Evolutionary conservation across 2,113 vertebrate species (phyloP), one percentile per base, ranked within the genome.

Genomic region (Anthoscopus minutus): DNA sequence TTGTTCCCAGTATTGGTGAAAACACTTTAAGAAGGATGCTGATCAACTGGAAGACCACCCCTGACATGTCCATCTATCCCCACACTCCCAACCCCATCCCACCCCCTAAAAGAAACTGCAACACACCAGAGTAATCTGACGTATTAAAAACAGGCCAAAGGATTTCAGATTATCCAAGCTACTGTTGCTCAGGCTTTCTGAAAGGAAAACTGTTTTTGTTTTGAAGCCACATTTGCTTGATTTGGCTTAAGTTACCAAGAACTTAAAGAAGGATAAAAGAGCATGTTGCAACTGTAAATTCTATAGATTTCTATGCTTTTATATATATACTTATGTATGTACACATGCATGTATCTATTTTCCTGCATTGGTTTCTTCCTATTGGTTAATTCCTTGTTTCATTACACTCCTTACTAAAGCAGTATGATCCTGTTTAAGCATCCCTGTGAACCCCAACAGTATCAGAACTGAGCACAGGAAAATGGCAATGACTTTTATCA

Each of bases 1-100:
- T 3, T 64, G 54, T 28, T 93, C 48, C 74, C 69, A 81, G n/a
- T 33, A 45, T 4, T 40, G 45, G 38, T 37, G 53, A 48, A 20
- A 71, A 71, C 17, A 56, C n/a, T 79, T 79, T 22, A 51, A 72
- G 62, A 85, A 80, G 22, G 45, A 72, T 72, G 66, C 19, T 53
- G 58, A 80, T n/a, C 72, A 86, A 92, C 47, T 67, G 37, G 10
- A 82, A 65, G 9, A 67, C 13, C 23, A 16, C 4, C 2, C 33
- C 13, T 8, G 3, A 30, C 4, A 3, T 8, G 14, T 57, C 25
- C 1, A 0, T 38, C 42, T 10, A 10, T 14, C 38, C 35, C 10
- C 1, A 9, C 9, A 54, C 19, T 6, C 7, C 4, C 54, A 42
- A 5, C 7, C 10, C 14, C 20, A n/a, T n/a, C 16, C 14, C 25